phyloP scores from a whole-genome alignment of 2,113 vertebrate genomes.

The Sakesphorus luctuosus region DNA sequence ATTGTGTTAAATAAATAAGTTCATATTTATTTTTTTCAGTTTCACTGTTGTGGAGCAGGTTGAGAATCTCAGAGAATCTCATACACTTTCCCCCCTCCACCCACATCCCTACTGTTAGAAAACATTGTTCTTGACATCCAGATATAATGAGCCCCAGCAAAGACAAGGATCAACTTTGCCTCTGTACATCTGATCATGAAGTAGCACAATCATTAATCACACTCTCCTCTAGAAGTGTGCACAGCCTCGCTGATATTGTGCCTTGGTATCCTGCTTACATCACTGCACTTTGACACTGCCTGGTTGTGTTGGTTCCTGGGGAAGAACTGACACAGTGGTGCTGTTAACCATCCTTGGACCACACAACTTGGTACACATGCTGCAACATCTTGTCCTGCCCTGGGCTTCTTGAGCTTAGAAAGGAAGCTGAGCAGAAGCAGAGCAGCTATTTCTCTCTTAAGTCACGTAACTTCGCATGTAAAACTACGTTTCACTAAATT shows the following conservation, averaged over 20 bases:
- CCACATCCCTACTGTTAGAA: not conserved
- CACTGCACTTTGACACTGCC: rapidly evolving
- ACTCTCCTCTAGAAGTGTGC: not conserved
- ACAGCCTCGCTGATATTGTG: rapidly evolving
- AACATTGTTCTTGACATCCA: not conserved
- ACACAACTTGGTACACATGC: rapidly evolving
- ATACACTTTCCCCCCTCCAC: rapidly evolving
- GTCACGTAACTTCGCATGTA: not conserved
- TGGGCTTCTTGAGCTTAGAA: not conserved
- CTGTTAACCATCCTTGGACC: not conserved
- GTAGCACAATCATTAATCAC: not conserved
- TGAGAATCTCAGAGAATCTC: not conserved
- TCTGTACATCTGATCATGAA: not conserved
- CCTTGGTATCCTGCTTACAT: not conserved
- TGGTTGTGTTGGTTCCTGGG: rapidly evolving
- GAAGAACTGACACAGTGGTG: rapidly evolving
- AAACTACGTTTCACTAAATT: not conserved
- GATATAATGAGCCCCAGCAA: not conserved
- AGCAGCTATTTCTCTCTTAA: not conserved
- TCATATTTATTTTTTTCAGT: not conserved
- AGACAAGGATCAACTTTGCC: not conserved
- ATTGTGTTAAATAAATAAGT: not conserved
- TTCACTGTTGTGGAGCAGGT: not conserved
- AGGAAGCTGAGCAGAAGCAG: not conserved
- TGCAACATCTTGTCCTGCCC: rapidly evolving